These are phyloP conservation scores for Pipra filicauda DNA, from an alignment of 2,113 vertebrate genomes.

Conservation along the genomic window DNA sequence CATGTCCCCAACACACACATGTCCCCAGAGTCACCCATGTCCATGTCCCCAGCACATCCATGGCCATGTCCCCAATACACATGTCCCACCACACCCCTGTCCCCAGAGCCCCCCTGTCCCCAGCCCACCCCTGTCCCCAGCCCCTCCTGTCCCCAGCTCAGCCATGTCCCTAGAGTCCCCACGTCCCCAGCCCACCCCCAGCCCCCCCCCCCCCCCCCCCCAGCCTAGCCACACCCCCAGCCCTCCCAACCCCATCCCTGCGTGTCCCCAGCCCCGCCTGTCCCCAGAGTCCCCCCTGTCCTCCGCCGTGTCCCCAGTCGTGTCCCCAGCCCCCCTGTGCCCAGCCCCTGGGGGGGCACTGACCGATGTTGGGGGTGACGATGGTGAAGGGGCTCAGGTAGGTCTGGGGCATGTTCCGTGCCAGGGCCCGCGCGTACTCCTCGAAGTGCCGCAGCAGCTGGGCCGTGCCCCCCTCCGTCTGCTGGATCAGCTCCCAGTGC, in stretches of 20 bases:
- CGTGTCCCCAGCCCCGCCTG: no score
- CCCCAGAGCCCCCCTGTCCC: no score
- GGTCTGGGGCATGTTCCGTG: conserved; percentile 95
- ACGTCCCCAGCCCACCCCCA: no score
- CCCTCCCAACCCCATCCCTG: background rate
- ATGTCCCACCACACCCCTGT: no score
- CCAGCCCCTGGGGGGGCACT: background rate
- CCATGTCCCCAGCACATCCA: background rate
- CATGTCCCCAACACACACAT: background rate
- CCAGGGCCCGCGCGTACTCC: conserved; percentile 89
- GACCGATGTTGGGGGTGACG: conserved; percentile 92
- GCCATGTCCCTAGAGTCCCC: no score
- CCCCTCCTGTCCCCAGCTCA: no score
- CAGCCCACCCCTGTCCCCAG: background rate
- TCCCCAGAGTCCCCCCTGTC: no score
- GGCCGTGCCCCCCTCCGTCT: conserved; percentile 87
- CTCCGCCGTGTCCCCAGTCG: no score
- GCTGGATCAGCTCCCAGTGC: conserved; percentile 96
- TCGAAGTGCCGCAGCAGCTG: conserved; percentile 86
- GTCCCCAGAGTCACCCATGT: background rate
- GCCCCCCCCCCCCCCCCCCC: no score
- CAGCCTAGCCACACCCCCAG: no score
- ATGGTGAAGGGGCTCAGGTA: conserved; percentile 97
- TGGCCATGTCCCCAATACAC: background rate
- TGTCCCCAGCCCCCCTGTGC: no score